Percentiles rank a stretch among this genome's conserved stretches.
These are phyloP conservation scores for Plebejus melissa DNA, from an alignment of 2,888 invertebrate species.

Conservation along the genomic window DNA sequence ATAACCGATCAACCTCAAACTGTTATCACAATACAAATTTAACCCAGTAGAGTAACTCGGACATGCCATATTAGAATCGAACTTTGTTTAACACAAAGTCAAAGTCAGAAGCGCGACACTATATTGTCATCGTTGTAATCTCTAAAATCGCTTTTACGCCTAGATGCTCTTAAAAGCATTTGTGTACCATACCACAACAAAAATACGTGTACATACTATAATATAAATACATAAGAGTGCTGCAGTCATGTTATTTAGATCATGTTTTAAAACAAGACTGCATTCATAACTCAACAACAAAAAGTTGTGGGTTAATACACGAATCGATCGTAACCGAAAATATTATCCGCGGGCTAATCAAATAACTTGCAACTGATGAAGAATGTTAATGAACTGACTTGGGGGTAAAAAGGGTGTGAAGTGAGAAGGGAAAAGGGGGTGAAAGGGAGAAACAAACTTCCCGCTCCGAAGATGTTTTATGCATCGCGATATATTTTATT, in stretches of 20 bases:
- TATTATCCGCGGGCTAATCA: slow-evolving; percentile 14
- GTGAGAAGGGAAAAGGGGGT: neutral
- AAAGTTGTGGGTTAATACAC: no score
- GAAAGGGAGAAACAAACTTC: neutral
- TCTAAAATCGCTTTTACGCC: neutral
- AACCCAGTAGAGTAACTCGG: no score
- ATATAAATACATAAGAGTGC: no score
- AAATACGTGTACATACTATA: no score
- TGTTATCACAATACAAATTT: no score
- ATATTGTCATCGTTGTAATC: neutral
- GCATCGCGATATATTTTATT: slow-evolving; percentile 11
- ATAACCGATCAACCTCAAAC: no score
- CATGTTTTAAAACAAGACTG: no score
- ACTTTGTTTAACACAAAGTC: neutral
- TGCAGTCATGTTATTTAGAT: no score
- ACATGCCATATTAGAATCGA: neutral
- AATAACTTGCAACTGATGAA: slow-evolving; percentile 18
- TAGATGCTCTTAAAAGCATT: no score
- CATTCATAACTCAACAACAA: no score
- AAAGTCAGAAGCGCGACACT: neutral
- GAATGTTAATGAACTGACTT: slow-evolving; percentile 10
- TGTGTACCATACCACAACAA: no score
- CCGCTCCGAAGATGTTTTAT: neutral
- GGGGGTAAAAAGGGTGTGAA: neutral
- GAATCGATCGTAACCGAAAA: slow-evolving; percentile 1